Percentiles rank a stretch among this genome's conserved stretches.
Evolutionary conservation across 2,113 vertebrate genomes (phyloP).

Genomic region (Rhagologus leucostigma): DNA sequence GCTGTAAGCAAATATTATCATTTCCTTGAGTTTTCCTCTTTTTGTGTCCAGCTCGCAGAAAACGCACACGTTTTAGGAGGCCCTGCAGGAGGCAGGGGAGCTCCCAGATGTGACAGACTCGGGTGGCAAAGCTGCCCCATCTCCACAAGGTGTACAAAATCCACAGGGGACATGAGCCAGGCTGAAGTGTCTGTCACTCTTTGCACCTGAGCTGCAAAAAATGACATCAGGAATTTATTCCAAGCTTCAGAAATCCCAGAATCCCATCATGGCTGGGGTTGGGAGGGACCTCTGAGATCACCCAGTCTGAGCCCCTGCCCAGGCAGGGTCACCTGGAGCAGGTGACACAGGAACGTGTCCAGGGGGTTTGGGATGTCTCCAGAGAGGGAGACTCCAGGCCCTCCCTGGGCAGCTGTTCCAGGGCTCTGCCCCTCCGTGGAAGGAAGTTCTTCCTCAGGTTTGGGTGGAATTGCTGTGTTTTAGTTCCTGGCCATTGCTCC

Average conservation of each 20-base stretch:
- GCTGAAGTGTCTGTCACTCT: background rate
- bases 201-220: background rate
- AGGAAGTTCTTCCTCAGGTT: background rate
- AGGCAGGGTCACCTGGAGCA: background rate
- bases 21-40: background rate
- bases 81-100: background rate
- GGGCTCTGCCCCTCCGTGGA: background rate
- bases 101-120: background rate
- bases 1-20: background rate
- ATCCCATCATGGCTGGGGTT: fast-evolving
- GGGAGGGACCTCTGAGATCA: background rate
- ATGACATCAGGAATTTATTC: background rate
- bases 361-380: background rate
- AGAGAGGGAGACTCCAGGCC: background rate
- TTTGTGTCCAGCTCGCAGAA: background rate
- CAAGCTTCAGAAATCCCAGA: background rate
- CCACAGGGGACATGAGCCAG: background rate
- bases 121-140: background rate
- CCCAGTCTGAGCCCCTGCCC: background rate
- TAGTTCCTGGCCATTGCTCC: background rate
- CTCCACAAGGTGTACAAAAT: background rate
- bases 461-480: background rate
- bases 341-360: background rate
- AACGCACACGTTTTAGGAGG: background rate
- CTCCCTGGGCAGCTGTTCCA: background rate